These are phyloP conservation scores for Gavialis gangeticus DNA, from an alignment of 2,113 vertebrate genomes.

Conservation along the genomic window DNA sequence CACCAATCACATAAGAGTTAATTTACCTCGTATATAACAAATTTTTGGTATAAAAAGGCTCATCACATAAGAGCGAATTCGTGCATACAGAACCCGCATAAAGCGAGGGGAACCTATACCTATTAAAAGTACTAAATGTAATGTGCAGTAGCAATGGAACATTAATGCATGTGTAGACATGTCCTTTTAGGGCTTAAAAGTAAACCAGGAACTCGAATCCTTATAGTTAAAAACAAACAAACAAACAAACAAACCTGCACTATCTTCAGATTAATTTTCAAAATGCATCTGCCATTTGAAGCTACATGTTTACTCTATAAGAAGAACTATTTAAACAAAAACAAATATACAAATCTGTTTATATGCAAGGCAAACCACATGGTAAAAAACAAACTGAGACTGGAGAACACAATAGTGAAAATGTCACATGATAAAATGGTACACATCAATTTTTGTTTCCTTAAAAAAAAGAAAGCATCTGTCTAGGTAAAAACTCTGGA, in stretches of 20 bases:
- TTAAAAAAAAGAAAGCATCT: background rate
- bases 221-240: rapidly evolving
- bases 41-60: too few species aligned
- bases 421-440: background rate
- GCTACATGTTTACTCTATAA: background rate
- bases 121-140: too few species aligned
- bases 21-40: too few species aligned
- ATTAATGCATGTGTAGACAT: too few species aligned
- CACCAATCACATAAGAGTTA: too few species aligned
- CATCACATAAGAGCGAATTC: too few species aligned
- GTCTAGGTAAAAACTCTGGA: background rate
- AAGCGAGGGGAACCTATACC: too few species aligned
- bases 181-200: background rate
- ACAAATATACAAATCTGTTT: too few species aligned
- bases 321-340: background rate
- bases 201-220: background rate
- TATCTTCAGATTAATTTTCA: background rate
- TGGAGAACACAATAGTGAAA: background rate
- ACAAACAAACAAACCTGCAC: background rate
- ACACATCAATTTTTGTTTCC: background rate
- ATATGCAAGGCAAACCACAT: background rate
- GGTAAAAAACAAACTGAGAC: background rate
- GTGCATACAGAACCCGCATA: too few species aligned
- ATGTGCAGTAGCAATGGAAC: too few species aligned
- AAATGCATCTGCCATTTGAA: background rate